phyloP scores from a whole-genome alignment of 2,888 invertebrate species.

The Drosophila parthenogenetica region DNA sequence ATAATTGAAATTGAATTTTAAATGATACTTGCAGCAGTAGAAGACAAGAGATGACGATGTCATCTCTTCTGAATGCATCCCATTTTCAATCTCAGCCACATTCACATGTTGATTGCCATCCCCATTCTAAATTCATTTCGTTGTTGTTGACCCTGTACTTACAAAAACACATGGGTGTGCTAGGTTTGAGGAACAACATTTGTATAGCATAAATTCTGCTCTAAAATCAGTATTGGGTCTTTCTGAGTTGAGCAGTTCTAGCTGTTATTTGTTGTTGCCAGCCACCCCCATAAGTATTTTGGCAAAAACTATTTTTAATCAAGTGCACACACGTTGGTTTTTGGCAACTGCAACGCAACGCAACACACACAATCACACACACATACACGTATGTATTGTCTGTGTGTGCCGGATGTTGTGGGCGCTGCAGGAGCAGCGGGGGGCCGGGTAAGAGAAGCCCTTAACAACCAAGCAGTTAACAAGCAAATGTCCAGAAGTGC shows the following conservation, averaged over 20 bases:
- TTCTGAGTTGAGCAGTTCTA: neutral
- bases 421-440: constrained; percentile 20
- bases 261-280: constrained; percentile 47
- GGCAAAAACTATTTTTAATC: constrained; percentile 74
- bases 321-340: constrained; percentile 59
- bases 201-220: neutral
- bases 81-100: neutral
- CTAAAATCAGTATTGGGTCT: neutral
- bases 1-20: constrained; percentile 80
- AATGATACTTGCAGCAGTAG: constrained; percentile 59
- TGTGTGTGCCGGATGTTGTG: constrained; percentile 51
- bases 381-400: constrained; percentile 4
- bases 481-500: constrained; percentile 36
- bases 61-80: constrained; percentile 12
- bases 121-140: neutral
- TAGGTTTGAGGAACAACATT: neutral
- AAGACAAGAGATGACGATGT: constrained; percentile 50
- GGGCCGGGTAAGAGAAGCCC: constrained; percentile 12
- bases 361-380: constrained; percentile 10
- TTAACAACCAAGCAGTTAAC: constrained; percentile 41
- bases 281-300: constrained; percentile 56
- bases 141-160: constrained; percentile 20
- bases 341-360: constrained; percentile 60
- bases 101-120: neutral
- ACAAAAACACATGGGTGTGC: neutral